A percentile compares a stretch with the other conserved stretches of the same genome.
Conservation (phyloP, 2,113 vertebrate genomes). For the Leucopsar rothschildi region DNA sequence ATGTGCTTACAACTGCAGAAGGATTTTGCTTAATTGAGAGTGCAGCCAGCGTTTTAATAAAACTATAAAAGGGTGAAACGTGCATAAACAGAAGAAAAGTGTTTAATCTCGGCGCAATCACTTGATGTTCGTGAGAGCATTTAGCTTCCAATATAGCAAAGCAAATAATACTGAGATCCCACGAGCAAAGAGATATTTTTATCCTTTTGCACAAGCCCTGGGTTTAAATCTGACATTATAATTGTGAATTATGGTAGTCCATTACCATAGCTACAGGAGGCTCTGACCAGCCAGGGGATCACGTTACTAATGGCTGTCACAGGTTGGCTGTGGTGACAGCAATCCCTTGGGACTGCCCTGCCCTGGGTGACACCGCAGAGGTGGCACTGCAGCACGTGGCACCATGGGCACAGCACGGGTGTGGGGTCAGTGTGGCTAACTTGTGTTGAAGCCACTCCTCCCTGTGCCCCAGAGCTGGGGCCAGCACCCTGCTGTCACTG, state of each 20-base stretch:
- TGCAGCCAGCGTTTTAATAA: conserved; percentile 33
- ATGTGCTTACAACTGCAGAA: conserved; percentile 18
- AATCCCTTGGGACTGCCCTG: not conserved
- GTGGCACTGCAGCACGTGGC: fast-evolving
- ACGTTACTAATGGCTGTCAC: not conserved
- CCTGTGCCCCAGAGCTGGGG: not conserved
- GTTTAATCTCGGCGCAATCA: conserved; percentile 12
- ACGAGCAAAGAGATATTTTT: conserved; percentile 37
- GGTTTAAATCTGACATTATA: conserved; percentile 34
- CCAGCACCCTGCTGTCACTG: not conserved
- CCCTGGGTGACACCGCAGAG: not conserved
- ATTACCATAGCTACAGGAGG: conserved; percentile 44
- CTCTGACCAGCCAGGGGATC: conserved; percentile 8
- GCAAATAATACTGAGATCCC: conserved; percentile 38
- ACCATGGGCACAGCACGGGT: fast-evolving
- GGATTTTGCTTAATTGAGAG: conserved; percentile 31
- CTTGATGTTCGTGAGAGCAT: not conserved
- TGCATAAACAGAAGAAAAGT: conserved; percentile 18
- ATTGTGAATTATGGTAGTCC: conserved; percentile 4
- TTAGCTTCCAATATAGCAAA: conserved; percentile 25
- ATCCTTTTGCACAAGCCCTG: not conserved
- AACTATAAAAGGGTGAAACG: conserved; percentile 31
- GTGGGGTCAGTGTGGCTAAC: fast-evolving
- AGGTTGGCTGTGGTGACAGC: not conserved
- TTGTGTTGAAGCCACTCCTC: not conserved